These are phyloP conservation scores for Drosophila nebulosa DNA, from an alignment of 1,140 invertebrate species.

Conservation along the genomic window DNA sequence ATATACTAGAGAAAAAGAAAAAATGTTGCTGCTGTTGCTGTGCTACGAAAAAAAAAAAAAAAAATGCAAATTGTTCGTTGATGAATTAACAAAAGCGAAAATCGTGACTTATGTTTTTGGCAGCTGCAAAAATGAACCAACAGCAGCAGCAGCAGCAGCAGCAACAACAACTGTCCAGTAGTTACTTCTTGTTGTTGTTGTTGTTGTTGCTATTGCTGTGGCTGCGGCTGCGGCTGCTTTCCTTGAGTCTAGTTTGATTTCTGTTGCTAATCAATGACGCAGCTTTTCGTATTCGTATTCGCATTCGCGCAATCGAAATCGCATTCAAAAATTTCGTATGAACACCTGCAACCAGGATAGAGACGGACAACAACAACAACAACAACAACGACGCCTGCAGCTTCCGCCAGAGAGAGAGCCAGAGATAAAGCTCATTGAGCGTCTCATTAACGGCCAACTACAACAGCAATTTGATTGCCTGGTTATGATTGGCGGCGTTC, in stretches of 20 bases:
- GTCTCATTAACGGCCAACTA: conserved; percentile 54
- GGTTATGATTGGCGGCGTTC: conserved; percentile 71
- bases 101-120: conserved; percentile 80
- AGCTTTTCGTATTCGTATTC: conserved; percentile 37
- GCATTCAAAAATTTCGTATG: conserved; percentile 8
- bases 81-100: conserved; percentile 80
- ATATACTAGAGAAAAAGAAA: neutral
- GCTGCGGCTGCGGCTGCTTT: conserved; percentile 25
- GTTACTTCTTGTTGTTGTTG: conserved; percentile 17
- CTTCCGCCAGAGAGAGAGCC: conserved; percentile 66
- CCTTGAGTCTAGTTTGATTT: conserved; percentile 57
- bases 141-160: conserved; percentile 3
- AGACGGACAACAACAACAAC: neutral
- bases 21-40: neutral
- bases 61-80: conserved; percentile 80
- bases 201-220: no score
- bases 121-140: conserved; percentile 61
- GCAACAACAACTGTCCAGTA: conserved; percentile 47
- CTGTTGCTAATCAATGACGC: conserved; percentile 68
- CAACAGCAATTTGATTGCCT: conserved; percentile 67
- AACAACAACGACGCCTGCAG: conserved; percentile 8
- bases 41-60: conserved; percentile 32
- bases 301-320: neutral
- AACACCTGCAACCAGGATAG: conserved; percentile 56
- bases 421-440: conserved; percentile 54